A percentile compares a stretch with the other conserved stretches of the same genome.
Evolutionary conservation across 1,140 invertebrate species (phyloP).

Genomic region (Ridgeia piscesae): DNA sequence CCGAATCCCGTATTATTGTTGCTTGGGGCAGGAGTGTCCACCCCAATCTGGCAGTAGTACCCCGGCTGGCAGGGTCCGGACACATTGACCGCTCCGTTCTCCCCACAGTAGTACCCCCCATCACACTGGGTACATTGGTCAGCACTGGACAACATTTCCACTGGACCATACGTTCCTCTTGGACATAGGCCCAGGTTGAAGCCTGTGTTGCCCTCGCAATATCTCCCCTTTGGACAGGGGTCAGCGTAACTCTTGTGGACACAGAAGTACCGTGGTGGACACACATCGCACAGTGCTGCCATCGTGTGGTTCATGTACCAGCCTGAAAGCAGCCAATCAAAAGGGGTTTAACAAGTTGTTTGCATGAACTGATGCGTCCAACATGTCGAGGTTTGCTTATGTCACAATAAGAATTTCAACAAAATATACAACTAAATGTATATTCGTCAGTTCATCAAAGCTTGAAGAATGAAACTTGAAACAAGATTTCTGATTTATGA

Average conservation of each 20-base stretch:
- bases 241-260: conserved; percentile 46
- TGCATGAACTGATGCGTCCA: no score
- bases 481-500: no score
- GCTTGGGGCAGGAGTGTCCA: conserved; percentile 45
- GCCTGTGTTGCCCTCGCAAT: conserved; percentile 48
- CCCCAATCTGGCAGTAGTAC: conserved; percentile 49
- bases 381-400: no score
- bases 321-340: conserved; percentile 35
- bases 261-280: conserved; percentile 51
- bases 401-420: no score
- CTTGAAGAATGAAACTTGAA: no score
- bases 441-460: no score
- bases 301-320: conserved; percentile 52
- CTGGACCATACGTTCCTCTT: conserved; percentile 50
- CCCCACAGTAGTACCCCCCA: conserved; percentile 48
- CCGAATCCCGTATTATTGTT: conserved; percentile 52
- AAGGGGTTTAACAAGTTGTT: neutral
- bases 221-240: conserved; percentile 46
- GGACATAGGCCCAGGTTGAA: conserved; percentile 50
- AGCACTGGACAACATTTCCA: conserved; percentile 39
- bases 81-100: conserved; percentile 37
- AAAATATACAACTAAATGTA: no score
- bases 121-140: conserved; percentile 49
- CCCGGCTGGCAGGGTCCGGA: conserved; percentile 44
- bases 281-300: conserved; percentile 44